Base-by-base conservation (phyloP, 37 sponge, comb jelly and placozoan genomes). In the Halisarca cf. caerulea region DNA sequence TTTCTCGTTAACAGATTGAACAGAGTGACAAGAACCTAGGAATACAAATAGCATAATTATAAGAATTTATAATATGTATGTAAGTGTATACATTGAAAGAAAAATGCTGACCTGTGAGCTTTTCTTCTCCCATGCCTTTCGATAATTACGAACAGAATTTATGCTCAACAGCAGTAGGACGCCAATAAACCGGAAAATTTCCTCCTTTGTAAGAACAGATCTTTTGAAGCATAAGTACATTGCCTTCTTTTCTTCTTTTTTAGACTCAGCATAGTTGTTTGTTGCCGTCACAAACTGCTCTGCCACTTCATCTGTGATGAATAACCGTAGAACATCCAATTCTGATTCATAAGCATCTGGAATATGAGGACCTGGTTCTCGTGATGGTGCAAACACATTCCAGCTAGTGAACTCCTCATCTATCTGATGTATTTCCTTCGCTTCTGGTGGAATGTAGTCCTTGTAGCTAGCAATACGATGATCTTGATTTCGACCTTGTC, bases 161-260 rank as follows among this genome's bases (percentile, higher is more conserved):
- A 74, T 74, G 77, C 77, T 40, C 77, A 74, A 41, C 11, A 41
- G 44, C 6, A 74, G 41, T 14, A 74, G 18, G 77, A 74, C 44
- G 11, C n/a, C 18, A 14, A 74, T 36, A 40, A n/a, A 74, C 44
- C 77, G 14, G n/a, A 11, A 38, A 37, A 74, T 74, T 40, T 74
- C 77, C 18, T 74, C 44, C 11, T 14, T 15, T 36, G 41, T 40
- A 27, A 66, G 68, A 24, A 27, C 25, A 14, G 38, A n/a, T 9
- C 6, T 6, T 35, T 40, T 74, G 44, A 35, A 74, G 8, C 15
- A 38, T n/a, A 9, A 17, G 44, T 74, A 35, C 44, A 41, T 15
- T 11, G 17, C 14, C 35, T 8, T 9, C 41, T 74, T 41, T 9
- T 9, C 17, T 11, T 74, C 35, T 36, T 23, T 74, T 42, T 74